Evolutionary conservation across 1,140 invertebrate genomes (phyloP), one percentile per base, ranked within the genome.

Genomic region (Zaprionus tsacasi): DNA sequence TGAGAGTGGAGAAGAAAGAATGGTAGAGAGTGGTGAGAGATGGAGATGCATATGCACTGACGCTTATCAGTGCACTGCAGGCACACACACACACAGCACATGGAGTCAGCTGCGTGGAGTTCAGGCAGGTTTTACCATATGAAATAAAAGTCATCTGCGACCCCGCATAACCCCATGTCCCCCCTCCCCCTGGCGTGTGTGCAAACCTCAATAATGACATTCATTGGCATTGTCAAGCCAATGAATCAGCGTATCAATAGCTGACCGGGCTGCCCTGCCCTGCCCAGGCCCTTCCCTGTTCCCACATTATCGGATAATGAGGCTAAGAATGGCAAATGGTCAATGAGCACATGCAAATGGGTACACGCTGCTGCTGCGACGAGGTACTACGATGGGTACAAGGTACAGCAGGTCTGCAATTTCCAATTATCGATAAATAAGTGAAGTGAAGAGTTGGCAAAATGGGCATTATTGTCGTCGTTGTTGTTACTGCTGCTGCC

Each of bases 401-500:
- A 73, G 58, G 25, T 50, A 43, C 56, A 59, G 57, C 71, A 50
- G 40, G 56, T 66, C 48, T 70, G 83, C 72, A 70, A 67, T 75
- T 82, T 87, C 79, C 79, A 87, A 87, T 88, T 87, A 88, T 88
- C 83, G 79, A 82, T 88, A 79, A 87, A 87, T 77, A 87, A 82
- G 67, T 78, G 73, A 87, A 86, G 70, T 80, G 70, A 80, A 82
- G 77, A 82, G 82, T 50, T 82, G 79, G 64, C 58, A 70, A 79
- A 79, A 63, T 79, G 74, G 27, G 15, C 66, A 61, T 50, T 74
- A 65, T 73, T 36, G 27, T 17, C 6, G 25, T 35, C 33, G n/a
- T 12, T 35, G 21, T 40, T 55, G 15, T 11, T 60, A 3, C 27
- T 15, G 8, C 27, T 68, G 52, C 58, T 65, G 10, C 27, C 38